A percentile compares a stretch with the other conserved stretches of the same genome.
phyloP scores from a whole-genome alignment of 2,888 invertebrate species.

The Aspidiotus rigidus region DNA sequence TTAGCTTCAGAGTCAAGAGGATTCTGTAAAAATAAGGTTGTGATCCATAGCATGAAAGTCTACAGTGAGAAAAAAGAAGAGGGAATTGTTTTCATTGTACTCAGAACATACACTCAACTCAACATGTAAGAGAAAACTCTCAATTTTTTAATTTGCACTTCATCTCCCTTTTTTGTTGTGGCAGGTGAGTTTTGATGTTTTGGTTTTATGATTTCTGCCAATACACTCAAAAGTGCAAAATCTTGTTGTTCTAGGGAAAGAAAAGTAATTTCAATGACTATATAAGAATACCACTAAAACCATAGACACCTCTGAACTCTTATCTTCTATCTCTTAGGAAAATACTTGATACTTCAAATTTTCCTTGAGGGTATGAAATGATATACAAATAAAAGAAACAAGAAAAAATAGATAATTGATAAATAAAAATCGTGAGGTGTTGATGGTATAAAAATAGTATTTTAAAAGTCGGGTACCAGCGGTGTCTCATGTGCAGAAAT shows the following conservation, averaged over 20 bases:
- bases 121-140: background rate
- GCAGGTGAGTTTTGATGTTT: background rate
- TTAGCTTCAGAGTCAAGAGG: no score
- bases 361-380: background rate
- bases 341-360: background rate
- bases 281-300: background rate
- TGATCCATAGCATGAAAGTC: no score
- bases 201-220: background rate
- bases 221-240: background rate
- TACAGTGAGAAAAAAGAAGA: no score
- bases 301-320: constrained; percentile 2
- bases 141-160: background rate
- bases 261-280: background rate
- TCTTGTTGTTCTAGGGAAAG: background rate
- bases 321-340: background rate
- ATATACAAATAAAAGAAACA: background rate
- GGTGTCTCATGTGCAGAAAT: constrained; percentile 2
- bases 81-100: no score
- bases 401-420: background rate
- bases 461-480: background rate
- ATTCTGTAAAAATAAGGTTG: no score
- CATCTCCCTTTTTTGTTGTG: background rate
- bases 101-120: no score
- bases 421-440: background rate
- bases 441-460: background rate